phyloP scores from a whole-genome alignment of 2,888 invertebrate species.

The Orchesellides sinensis region DNA sequence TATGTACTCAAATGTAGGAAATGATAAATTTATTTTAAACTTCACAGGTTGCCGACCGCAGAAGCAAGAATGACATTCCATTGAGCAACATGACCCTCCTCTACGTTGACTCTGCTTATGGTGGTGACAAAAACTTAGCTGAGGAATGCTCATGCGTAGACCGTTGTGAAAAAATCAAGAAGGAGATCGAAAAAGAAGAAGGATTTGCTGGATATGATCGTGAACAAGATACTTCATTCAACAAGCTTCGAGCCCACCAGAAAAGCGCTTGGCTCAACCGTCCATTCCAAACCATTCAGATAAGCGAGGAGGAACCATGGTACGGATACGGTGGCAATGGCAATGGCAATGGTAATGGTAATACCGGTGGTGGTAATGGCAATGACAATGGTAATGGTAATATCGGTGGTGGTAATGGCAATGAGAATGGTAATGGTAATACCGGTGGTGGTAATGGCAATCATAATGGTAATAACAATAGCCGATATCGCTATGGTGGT shows the following conservation, averaged over 20 bases:
- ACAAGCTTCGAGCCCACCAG: slow-evolving; percentile 27
- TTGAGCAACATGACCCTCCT: slow-evolving; percentile 70
- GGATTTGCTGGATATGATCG: slow-evolving; percentile 11
- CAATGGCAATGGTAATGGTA: too few relatives aligned
- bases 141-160: too few relatives aligned
- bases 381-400: too few relatives aligned
- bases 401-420: too few relatives aligned
- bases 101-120: slow-evolving; percentile 70
- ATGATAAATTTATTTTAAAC: not conserved
- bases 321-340: too few relatives aligned
- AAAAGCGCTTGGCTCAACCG: slow-evolving; percentile 29
- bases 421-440: too few relatives aligned
- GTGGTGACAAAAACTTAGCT: too few relatives aligned
- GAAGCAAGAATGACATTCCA: slow-evolving; percentile 71
- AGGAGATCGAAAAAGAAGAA: slow-evolving; percentile 71
- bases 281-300: not conserved
- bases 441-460: too few relatives aligned
- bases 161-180: slow-evolving; percentile 56
- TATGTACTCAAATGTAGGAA: not conserved
- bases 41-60: slow-evolving; percentile 70
- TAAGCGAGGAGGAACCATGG: too few relatives aligned
- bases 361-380: too few relatives aligned
- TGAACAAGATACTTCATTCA: slow-evolving; percentile 22
- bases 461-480: too few relatives aligned
- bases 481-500: too few relatives aligned